Evolutionary conservation across 2,113 vertebrate genomes (phyloP).

Genomic region (Micronisus gabar): DNA sequence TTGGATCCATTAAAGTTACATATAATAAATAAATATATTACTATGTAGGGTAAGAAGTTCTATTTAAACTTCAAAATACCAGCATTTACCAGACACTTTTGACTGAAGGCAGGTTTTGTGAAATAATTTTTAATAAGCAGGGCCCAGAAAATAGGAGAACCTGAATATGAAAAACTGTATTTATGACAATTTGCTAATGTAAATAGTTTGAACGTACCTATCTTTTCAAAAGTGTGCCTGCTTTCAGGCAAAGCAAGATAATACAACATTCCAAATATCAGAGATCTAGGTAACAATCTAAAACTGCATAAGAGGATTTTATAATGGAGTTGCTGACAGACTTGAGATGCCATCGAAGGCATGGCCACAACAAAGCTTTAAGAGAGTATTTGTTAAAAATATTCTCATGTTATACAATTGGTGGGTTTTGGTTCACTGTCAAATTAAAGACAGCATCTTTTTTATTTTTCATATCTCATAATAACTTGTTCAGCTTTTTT

Average conservation of each 20-base stretch:
- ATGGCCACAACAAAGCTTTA: background rate
- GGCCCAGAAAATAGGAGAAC: background rate
- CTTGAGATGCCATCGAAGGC: background rate
- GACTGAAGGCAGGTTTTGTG: background rate
- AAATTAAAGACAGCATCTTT: background rate
- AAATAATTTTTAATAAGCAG: background rate
- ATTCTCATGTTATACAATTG: background rate
- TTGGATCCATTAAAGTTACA: background rate
- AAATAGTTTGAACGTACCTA: background rate
- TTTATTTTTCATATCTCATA: background rate
- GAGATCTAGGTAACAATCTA: background rate
- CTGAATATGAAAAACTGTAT: background rate
- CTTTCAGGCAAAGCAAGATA: background rate
- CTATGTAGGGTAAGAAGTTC: background rate
- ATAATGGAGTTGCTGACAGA: background rate
- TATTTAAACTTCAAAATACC: background rate
- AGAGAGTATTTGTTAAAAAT: background rate
- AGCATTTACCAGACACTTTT: background rate
- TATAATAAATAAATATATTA: background rate
- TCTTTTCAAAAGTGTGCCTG: background rate
- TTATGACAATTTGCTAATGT: background rate
- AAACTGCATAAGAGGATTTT: background rate
- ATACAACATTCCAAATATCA: background rate
- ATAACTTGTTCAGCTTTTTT: constrained; percentile 26
- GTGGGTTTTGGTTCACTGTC: background rate